These are phyloP conservation scores for Clusia tigrina DNA, from an alignment of 2,888 invertebrate species.

Conservation along the genomic window DNA sequence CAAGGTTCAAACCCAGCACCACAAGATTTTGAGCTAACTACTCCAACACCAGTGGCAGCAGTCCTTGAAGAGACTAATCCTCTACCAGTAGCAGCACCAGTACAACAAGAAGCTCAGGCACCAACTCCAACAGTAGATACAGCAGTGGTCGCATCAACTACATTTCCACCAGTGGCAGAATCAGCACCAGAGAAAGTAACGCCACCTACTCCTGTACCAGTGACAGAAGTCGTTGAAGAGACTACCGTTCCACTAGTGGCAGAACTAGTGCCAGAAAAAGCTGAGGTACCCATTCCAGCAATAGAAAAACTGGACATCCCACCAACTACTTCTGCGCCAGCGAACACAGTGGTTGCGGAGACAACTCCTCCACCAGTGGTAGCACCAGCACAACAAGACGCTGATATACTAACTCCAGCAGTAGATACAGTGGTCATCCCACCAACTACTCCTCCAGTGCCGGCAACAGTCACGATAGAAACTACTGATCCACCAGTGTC, in stretches of 20 bases:
- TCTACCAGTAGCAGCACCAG: neutral
- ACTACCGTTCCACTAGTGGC: conserved; percentile 3
- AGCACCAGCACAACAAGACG: neutral
- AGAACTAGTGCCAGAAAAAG: neutral
- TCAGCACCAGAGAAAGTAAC: neutral
- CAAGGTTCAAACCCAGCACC: too few relatives aligned
- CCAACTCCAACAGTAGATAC: neutral
- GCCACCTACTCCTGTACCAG: neutral
- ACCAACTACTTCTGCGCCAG: neutral
- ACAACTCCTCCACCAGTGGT: neutral
- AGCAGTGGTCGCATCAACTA: neutral
- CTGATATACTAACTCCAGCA: neutral
- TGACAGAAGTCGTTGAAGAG: neutral
- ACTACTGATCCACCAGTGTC: neutral
- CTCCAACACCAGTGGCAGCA: neutral
- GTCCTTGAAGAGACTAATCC: neutral
- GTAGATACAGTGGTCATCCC: neutral
- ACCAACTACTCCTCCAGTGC: too few relatives aligned
- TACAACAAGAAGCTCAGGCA: neutral
- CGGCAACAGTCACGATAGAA: neutral
- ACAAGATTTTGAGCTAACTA: neutral
- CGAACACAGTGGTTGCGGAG: neutral
- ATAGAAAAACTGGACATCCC: neutral
- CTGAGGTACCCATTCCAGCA: neutral
- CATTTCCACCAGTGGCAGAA: neutral